Conservation (phyloP, 2,113 vertebrate genomes). For the Cyprinodon variegatus region DNA sequence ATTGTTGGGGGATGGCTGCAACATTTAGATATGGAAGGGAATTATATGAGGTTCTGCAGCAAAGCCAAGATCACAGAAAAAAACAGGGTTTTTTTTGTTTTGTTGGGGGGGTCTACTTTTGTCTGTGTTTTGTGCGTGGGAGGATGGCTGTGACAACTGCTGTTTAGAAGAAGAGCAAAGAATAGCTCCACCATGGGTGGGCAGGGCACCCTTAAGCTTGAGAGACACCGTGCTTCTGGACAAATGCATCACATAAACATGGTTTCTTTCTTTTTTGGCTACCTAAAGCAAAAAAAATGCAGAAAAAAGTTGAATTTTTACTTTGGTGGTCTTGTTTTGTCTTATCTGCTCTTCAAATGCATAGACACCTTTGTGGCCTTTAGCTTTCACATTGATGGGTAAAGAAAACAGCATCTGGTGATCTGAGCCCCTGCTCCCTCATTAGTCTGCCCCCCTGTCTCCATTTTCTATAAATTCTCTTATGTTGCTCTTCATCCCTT, state of each 20-base stretch:
- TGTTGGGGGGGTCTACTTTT: conserved; percentile 23
- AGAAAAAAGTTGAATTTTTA: conserved; percentile 32
- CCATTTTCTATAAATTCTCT: conserved; percentile 11
- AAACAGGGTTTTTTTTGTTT: conserved; percentile 37
- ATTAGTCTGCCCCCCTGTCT: conserved; percentile 52
- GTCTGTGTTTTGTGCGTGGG: conserved; percentile 61
- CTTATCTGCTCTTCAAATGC: conserved; percentile 5
- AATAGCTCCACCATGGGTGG: conserved; percentile 36
- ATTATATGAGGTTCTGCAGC: conserved; percentile 38
- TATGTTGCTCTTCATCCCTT: conserved; percentile 17
- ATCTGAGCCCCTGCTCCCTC: conserved; percentile 14
- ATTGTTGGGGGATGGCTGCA: conserved; percentile 41
- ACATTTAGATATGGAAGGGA: conserved; percentile 35
- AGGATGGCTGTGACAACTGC: conserved; percentile 69
- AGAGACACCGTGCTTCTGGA: conserved; percentile 19
- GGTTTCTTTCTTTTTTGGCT: conserved; percentile 9
- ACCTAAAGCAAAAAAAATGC: conserved; percentile 18
- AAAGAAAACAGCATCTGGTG: conserved; percentile 22
- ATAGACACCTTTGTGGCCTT: conserved; percentile 40
- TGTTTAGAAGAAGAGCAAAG: conserved; percentile 67
- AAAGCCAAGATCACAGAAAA: conserved; percentile 37
- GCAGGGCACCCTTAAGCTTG: conserved; percentile 48
- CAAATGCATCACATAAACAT: conserved; percentile 11
- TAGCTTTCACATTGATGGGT: conserved; percentile 37
- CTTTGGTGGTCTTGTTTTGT: conserved; percentile 26